These are phyloP conservation scores for Empis livida DNA, from an alignment of 2,888 invertebrate genomes.

Conservation along the genomic window DNA sequence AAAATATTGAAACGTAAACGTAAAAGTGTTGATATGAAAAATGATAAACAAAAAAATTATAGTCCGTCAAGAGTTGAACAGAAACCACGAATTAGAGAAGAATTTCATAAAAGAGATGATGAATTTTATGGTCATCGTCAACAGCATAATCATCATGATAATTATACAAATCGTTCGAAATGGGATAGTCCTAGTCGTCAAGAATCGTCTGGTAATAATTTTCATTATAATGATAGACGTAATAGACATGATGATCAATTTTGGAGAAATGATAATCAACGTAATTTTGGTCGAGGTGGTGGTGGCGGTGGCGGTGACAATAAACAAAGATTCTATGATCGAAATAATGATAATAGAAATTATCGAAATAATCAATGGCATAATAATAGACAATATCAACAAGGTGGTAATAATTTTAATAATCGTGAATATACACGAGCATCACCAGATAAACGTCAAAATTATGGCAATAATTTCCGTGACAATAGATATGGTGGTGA, in stretches of 20 bases:
- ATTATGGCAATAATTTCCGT: constrained; percentile 4
- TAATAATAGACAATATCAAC: too few species aligned
- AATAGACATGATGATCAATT: too few species aligned
- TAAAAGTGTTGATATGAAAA: constrained; percentile 10
- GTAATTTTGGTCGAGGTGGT: constrained; percentile 7
- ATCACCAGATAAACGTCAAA: constrained; percentile 8
- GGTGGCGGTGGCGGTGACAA: constrained; percentile 12
- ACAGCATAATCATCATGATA: constrained; percentile 5
- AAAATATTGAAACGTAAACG: constrained; percentile 10
- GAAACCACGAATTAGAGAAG: too few species aligned
- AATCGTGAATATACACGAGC: not conserved
- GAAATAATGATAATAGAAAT: constrained; percentile 4
- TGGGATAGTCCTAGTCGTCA: constrained; percentile 23
- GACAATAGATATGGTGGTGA: not conserved
- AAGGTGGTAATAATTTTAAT: too few species aligned
- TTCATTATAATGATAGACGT: too few species aligned
- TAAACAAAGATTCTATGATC: constrained; percentile 12
- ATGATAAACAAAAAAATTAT: constrained; percentile 3
- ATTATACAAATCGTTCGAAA: constrained; percentile 19
- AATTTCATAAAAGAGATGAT: not conserved
- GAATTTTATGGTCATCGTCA: constrained; percentile 7
- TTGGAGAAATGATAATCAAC: constrained; percentile 6
- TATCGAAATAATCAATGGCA: too few species aligned
- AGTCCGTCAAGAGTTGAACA: too few species aligned
- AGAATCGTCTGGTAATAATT: constrained; percentile 2